These are phyloP conservation scores for Halcyon badia DNA, from an alignment of 2,797 vertebrate species.

Conservation along the genomic window DNA sequence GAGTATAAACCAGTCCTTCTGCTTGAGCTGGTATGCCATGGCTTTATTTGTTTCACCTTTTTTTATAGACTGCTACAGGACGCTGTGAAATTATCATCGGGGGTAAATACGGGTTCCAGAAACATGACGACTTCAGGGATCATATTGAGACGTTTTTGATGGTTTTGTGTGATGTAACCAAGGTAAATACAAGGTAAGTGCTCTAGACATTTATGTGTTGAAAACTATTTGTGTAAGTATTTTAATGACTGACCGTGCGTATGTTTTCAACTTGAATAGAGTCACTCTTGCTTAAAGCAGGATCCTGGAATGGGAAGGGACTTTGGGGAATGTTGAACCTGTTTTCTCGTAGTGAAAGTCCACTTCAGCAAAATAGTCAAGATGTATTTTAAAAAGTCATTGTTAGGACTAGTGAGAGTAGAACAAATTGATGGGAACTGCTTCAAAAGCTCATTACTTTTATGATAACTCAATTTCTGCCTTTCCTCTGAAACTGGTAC, in stretches of 20 bases:
- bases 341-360: background rate
- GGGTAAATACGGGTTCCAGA: slow-evolving; percentile 23
- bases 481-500: background rate
- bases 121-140: slow-evolving; percentile 22
- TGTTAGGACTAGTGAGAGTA: background rate
- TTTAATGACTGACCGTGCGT: background rate
- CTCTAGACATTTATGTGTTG: background rate
- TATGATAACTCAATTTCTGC: background rate
- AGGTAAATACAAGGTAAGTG: slow-evolving; percentile 58
- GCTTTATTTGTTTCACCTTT: slow-evolving; percentile 63
- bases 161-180: slow-evolving; percentile 54
- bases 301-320: background rate
- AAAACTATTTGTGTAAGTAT: slow-evolving; percentile 45
- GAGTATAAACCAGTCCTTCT: slow-evolving; percentile 51
- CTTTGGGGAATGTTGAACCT: background rate
- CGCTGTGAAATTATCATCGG: background rate
- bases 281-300: background rate
- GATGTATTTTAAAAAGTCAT: background rate
- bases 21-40: background rate
- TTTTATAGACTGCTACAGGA: slow-evolving; percentile 50
- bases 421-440: background rate
- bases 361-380: background rate
- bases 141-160: slow-evolving; percentile 32
- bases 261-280: background rate
- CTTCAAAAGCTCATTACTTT: background rate